A percentile compares a stretch with the other conserved stretches of the same genome.
Conservation (phyloP, 35 echinoderm and acorn worm species). For the Heliocidaris erythrogramma region DNA sequence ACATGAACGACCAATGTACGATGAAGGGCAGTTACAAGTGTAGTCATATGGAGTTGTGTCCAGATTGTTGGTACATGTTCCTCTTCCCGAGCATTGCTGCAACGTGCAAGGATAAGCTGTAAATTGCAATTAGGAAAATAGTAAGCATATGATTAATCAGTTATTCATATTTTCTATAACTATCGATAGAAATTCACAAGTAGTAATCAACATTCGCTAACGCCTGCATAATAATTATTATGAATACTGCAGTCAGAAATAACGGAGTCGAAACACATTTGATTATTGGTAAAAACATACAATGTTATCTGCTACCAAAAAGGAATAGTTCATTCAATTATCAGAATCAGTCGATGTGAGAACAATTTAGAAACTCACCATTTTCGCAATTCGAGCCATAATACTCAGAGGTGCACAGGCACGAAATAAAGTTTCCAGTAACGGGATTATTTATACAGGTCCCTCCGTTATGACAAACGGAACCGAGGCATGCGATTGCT, state of each 20-base stretch:
- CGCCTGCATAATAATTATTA: too few species aligned
- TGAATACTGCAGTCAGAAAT: too few species aligned
- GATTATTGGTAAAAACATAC: too few species aligned
- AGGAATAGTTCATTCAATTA: too few species aligned
- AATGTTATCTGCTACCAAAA: too few species aligned
- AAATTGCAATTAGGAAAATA: too few species aligned
- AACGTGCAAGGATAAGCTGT: neutral
- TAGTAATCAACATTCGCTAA: too few species aligned
- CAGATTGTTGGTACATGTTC: neutral
- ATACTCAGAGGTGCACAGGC: neutral
- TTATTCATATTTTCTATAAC: too few species aligned
- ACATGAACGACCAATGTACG: neutral
- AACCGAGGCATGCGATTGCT: neutral
- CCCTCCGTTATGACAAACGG: neutral
- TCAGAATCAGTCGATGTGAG: too few species aligned
- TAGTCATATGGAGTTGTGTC: neutral
- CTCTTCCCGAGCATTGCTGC: neutral
- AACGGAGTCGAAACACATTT: too few species aligned
- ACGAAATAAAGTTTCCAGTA: neutral
- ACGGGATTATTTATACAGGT: neutral
- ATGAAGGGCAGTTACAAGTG: neutral
- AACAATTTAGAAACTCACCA: neutral
- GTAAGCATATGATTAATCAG: too few species aligned
- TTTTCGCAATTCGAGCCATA: neutral
- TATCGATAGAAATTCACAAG: too few species aligned